A percentile compares a stretch with the other conserved stretches of the same genome.
These are phyloP conservation scores for Kradibia gibbosae DNA, from an alignment of 1,140 invertebrate genomes.

Conservation along the genomic window DNA sequence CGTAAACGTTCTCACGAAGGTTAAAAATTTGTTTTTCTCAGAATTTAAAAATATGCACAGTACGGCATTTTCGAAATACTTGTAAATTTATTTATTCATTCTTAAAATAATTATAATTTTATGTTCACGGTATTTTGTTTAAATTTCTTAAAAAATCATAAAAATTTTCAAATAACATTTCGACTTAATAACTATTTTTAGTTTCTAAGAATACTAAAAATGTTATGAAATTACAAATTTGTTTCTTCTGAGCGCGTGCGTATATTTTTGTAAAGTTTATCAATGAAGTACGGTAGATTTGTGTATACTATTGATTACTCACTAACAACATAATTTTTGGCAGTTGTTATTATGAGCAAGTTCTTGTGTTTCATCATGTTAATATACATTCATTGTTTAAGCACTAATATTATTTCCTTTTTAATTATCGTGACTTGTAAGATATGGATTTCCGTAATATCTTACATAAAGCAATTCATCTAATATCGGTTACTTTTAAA, in stretches of 20 bases:
- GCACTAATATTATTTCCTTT: slow-evolving; percentile 43
- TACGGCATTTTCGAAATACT: slow-evolving; percentile 26
- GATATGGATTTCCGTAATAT: slow-evolving; percentile 40
- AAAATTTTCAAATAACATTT: slow-evolving; percentile 40
- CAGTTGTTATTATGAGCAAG: slow-evolving; percentile 37
- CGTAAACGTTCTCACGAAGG: not conserved
- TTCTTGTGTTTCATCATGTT: slow-evolving; percentile 2
- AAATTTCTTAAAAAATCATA: slow-evolving; percentile 20
- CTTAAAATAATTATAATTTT: slow-evolving; percentile 18
- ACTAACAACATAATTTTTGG: slow-evolving; percentile 44
- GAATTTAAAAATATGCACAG: slow-evolving; percentile 27
- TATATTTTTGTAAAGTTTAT: slow-evolving; percentile 13
- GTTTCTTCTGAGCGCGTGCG: slow-evolving; percentile 1
- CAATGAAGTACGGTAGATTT: slow-evolving; percentile 48
- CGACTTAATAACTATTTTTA: slow-evolving; percentile 39
- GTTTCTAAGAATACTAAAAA: slow-evolving; percentile 43
- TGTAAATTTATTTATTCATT: slow-evolving; percentile 17
- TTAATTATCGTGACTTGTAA: slow-evolving; percentile 17
- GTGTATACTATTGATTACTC: slow-evolving; percentile 10
- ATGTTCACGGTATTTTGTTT: slow-evolving; percentile 17
- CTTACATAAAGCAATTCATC: slow-evolving; percentile 4
- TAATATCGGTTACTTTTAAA: not conserved
- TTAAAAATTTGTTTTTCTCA: not conserved
- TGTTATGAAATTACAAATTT: slow-evolving; percentile 52
- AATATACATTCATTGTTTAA: slow-evolving; percentile 39